Percentiles rank a stretch among this genome's conserved stretches.
phyloP scores from a whole-genome alignment of 1,140 invertebrate species.

The Drosophila rhopaloa region DNA sequence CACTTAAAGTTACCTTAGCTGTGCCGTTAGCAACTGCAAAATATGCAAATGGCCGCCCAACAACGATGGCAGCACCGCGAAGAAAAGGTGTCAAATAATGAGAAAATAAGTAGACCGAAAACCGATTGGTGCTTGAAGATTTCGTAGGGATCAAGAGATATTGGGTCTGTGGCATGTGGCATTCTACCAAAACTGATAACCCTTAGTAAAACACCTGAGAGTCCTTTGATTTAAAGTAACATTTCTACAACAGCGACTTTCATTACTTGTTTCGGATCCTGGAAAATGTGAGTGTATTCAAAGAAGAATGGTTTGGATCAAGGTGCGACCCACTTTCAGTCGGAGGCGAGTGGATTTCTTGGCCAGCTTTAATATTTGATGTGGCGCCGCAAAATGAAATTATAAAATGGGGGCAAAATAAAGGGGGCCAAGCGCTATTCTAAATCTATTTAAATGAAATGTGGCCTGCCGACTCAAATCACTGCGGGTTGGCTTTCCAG shows the following conservation, averaged over 20 bases:
- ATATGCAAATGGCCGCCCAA: constrained; percentile 56
- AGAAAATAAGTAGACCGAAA: constrained; percentile 2
- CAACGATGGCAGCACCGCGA: background rate
- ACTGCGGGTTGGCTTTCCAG: constrained; percentile 8
- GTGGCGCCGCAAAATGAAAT: constrained; percentile 31
- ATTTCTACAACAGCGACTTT: too few relatives aligned
- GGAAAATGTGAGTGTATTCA: too few relatives aligned
- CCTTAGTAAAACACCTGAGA: too few relatives aligned
- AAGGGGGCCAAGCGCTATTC: constrained; percentile 37
- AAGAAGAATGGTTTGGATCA: too few relatives aligned
- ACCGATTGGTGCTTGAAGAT: background rate
- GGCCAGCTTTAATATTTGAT: constrained; percentile 42
- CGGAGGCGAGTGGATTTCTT: background rate
- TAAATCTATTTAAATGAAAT: constrained; percentile 55
- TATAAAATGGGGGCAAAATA: constrained; percentile 18
- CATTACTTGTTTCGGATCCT: too few relatives aligned
- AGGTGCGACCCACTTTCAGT: background rate
- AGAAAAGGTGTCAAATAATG: constrained; percentile 1
- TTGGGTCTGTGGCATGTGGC: too few relatives aligned
- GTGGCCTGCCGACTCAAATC: constrained; percentile 10
- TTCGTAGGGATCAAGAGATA: background rate
- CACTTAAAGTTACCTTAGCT: constrained; percentile 22
- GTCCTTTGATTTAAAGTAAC: too few relatives aligned
- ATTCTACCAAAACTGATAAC: too few relatives aligned
- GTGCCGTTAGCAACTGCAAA: constrained; percentile 28